phyloP scores from a whole-genome alignment of 23 tunicate species.

The Halocynthia roretzi region DNA sequence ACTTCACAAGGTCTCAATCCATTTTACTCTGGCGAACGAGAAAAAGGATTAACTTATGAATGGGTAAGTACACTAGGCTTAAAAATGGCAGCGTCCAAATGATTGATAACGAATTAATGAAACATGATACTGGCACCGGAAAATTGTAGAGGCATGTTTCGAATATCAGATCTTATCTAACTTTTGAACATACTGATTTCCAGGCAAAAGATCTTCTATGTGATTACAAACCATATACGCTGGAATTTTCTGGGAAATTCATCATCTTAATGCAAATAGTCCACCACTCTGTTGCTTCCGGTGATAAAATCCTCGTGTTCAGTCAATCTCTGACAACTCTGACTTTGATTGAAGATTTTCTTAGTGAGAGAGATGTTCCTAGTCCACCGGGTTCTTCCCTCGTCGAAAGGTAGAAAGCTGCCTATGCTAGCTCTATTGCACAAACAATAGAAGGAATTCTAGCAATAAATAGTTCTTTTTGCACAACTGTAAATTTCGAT shows the following conservation, averaged over 20 bases:
- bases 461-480: background rate
- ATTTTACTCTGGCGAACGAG: constrained; percentile 37
- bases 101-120: background rate
- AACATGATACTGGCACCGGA: background rate
- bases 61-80: constrained; percentile 38
- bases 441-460: no score
- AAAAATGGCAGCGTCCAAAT: no score
- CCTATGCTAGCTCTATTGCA: background rate
- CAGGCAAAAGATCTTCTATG: constrained; percentile 80
- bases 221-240: constrained; percentile 16
- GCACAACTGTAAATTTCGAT: background rate
- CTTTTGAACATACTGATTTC: background rate
- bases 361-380: constrained; percentile 42
- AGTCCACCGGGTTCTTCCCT: background rate
- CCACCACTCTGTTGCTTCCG: constrained; percentile 39
- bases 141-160: background rate
- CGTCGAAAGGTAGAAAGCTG: background rate
- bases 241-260: constrained; percentile 89
- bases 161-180: background rate
- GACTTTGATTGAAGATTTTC: constrained; percentile 75
- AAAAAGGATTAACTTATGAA: constrained; percentile 53
- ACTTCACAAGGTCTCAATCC: constrained; percentile 16
- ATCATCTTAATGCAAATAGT: constrained; percentile 60
- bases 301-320: constrained; percentile 77
- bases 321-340: constrained; percentile 89